Percentiles rank a stretch among this genome's conserved stretches.
phyloP scores from a whole-genome alignment of 2,113 vertebrate genomes.

The Corydoras sp. region DNA sequence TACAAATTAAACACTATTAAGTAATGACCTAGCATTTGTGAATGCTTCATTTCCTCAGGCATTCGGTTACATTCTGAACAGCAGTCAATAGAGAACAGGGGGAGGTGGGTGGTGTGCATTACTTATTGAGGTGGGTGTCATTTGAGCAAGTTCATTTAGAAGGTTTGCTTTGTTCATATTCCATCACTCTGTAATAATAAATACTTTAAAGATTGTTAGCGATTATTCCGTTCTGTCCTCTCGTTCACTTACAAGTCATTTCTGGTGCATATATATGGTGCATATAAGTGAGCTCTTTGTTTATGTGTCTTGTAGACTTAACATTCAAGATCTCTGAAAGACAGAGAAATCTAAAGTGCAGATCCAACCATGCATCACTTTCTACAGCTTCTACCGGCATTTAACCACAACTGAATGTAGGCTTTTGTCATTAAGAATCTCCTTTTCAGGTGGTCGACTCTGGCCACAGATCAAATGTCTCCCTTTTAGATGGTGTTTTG shows the following conservation, averaged over 20 bases:
- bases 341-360: slow-evolving; percentile 24
- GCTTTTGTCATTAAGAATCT: slow-evolving; percentile 13
- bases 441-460: slow-evolving; percentile 11
- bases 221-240: too few species aligned
- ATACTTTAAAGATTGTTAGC: too few species aligned
- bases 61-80: too few species aligned
- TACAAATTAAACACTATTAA: too few species aligned
- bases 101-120: too few species aligned
- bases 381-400: slow-evolving; percentile 6
- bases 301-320: background rate
- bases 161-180: too few species aligned
- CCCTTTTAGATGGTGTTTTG: background rate
- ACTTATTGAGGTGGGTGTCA: too few species aligned
- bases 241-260: background rate
- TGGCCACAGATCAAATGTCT: slow-evolving; percentile 16
- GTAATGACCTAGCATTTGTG: too few species aligned
- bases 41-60: too few species aligned
- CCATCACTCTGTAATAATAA: too few species aligned
- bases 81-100: too few species aligned
- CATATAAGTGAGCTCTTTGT: slow-evolving; percentile 18
- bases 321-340: slow-evolving; percentile 7
- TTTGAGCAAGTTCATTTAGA: too few species aligned
- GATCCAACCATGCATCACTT: slow-evolving; percentile 19
- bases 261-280: background rate
- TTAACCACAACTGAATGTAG: slow-evolving; percentile 21